Base-by-base conservation (phyloP, 2,888 invertebrate genomes). In the Thymelicus sylvestris region DNA sequence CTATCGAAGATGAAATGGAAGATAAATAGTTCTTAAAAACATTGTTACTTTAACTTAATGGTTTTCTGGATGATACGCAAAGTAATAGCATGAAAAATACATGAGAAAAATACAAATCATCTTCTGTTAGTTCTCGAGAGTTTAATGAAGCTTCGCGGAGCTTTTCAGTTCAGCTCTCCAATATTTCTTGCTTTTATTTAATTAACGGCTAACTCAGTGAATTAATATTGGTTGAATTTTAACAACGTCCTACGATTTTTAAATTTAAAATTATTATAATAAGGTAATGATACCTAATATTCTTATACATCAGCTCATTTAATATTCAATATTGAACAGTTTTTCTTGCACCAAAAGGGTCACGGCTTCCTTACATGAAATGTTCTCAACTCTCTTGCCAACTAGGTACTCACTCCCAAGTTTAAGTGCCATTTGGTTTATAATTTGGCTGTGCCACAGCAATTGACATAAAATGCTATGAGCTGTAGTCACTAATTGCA, bases 401-500 rank as follows among this genome's bases (percentile, higher is more conserved):
- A 59, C 31, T 41, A 41, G 19, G 19, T 13, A 57, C 57, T 8
- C 50, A 52, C 50, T 52, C 50, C 50, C 15, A 19, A 52, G 15
- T 52, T 52, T 19, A 52, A 52, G 50, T 52, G 50, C 50, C 50
- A 52, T 38, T 66, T 60, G 47, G 39, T 59, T 24, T 38, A 59
- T 59, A n/a, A 50, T 50, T 67, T 67, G 67, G 60, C 67, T 67
- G 61, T 41, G 60, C 24, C 6, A 67, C 66, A 60, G 66, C 38
- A 67, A 38, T 61, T 65, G 65, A 50, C 67, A 60, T 50, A 61
- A 67, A 67, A 52, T 55, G 52, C 41, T 67, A 44, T 55, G 52
- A 55, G 50, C 24, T 86, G 85, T 86, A 87, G 89, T 88, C 88
- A 86, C 80, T 72, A 79, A 78, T 77, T 82, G 80, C 83, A 81